Conservation (phyloP, 2,888 invertebrate species). For the Dryomyza anilis region DNA sequence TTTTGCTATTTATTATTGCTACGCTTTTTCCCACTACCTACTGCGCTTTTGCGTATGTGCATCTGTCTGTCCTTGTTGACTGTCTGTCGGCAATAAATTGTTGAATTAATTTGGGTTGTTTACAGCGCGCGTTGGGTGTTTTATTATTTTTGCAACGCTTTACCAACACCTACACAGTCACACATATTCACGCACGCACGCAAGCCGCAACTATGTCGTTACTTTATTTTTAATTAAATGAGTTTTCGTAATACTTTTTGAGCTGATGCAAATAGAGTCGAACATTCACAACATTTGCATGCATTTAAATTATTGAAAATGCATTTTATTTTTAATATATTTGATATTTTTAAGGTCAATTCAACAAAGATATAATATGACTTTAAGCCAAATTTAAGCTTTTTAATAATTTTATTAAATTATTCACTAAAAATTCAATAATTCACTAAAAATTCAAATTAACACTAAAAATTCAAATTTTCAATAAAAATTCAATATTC, state of each 20-base stretch:
- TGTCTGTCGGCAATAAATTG: background rate
- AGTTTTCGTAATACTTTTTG: background rate
- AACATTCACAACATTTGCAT: background rate
- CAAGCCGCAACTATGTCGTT: constrained; percentile 4
- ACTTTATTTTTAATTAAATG: constrained; percentile 21
- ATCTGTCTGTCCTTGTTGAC: background rate
- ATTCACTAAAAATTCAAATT: no score
- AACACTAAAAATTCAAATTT: no score
- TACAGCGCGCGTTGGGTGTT: background rate
- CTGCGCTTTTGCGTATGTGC: background rate
- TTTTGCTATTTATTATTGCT: background rate
- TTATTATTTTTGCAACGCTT: constrained; percentile 4
- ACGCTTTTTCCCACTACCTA: background rate
- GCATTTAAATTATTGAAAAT: no score
- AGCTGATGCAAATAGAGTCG: background rate
- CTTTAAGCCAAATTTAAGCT: no score
- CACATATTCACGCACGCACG: background rate
- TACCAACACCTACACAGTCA: background rate
- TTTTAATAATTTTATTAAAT: no score
- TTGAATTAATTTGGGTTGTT: background rate
- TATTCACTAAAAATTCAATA: no score
- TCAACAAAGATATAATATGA: no score
- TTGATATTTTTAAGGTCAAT: no score
- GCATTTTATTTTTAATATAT: no score
- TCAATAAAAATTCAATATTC: no score